Evolutionary conservation across 1,140 invertebrate genomes (phyloP).

Genomic region (Tyrophagus putrescentiae): DNA sequence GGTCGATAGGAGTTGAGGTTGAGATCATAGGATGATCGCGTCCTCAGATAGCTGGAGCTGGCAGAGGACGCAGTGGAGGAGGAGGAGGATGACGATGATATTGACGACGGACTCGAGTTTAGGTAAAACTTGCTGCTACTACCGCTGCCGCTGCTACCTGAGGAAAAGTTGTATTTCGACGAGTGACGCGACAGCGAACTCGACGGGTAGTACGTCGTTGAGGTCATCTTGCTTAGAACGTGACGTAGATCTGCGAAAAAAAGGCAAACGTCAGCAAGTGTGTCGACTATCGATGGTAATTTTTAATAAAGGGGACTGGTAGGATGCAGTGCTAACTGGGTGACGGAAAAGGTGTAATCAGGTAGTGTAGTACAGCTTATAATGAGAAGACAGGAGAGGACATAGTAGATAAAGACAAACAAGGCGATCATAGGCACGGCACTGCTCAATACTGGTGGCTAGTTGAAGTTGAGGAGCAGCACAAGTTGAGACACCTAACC

Average conservation of each 20-base stretch:
- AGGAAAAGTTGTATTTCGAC: slow-evolving; percentile 3
- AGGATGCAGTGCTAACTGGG: no score
- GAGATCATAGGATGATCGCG: slow-evolving; percentile 16
- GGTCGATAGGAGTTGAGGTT: slow-evolving; percentile 13
- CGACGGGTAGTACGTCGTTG: slow-evolving; percentile 4
- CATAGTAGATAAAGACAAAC: slow-evolving; percentile 9
- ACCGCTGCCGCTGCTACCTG: slow-evolving; percentile 7
- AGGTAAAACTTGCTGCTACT: slow-evolving; percentile 13
- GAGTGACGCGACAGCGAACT: slow-evolving; percentile 6
- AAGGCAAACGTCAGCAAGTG: no score
- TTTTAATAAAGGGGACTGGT: no score
- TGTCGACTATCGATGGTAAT: no score
- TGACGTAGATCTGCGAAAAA: not conserved
- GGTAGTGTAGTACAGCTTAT: not conserved
- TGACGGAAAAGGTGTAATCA: no score
- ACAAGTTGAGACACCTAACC: no score
- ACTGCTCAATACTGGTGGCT: no score
- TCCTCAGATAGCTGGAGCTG: not conserved
- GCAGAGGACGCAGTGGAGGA: not conserved
- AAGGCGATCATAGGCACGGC: no score
- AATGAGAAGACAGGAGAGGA: not conserved
- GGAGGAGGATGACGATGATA: not conserved
- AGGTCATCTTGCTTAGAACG: slow-evolving; percentile 3
- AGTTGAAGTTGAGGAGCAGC: no score
- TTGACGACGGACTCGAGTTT: not conserved